Percentiles rank a stretch among this genome's conserved stretches.
Conservation (phyloP, 2,113 vertebrate genomes). For the Callipepla californica region DNA sequence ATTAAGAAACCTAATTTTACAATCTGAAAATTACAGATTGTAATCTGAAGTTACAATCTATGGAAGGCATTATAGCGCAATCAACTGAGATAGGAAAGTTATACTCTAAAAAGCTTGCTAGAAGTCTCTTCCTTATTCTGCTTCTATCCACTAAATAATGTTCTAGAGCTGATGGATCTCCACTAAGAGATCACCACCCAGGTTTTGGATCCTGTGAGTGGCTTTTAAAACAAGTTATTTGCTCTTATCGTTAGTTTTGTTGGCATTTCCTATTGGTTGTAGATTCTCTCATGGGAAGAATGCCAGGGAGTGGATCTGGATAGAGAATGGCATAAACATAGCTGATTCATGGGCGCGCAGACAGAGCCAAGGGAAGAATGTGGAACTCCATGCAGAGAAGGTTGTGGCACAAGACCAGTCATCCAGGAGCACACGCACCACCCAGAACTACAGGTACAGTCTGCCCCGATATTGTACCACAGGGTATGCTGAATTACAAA, state of each 20-base stretch:
- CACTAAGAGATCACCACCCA: neutral
- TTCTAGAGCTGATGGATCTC: neutral
- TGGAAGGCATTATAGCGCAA: neutral
- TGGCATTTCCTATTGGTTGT: neutral
- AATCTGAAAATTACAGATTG: too few species aligned
- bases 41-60: neutral
- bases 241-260: neutral
- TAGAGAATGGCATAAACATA: neutral
- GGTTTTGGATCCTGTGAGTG: neutral
- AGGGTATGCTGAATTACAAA: neutral
- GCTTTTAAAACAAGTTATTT: neutral
- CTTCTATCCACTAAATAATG: neutral
- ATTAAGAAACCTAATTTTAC: neutral
- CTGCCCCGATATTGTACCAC: neutral
- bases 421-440: neutral
- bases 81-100: neutral
- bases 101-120: neutral
- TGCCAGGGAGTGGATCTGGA: neutral
- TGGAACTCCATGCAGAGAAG: neutral
- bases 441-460: neutral
- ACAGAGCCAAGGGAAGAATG: neutral
- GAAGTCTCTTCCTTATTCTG: neutral
- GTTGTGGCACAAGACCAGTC: fast-evolving
- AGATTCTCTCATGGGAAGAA: neutral
- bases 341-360: neutral